Percentiles rank a stretch among this genome's conserved stretches.
Evolutionary conservation across 2,113 vertebrate species (phyloP).

Genomic region (Sceloporus tristichus): DNA sequence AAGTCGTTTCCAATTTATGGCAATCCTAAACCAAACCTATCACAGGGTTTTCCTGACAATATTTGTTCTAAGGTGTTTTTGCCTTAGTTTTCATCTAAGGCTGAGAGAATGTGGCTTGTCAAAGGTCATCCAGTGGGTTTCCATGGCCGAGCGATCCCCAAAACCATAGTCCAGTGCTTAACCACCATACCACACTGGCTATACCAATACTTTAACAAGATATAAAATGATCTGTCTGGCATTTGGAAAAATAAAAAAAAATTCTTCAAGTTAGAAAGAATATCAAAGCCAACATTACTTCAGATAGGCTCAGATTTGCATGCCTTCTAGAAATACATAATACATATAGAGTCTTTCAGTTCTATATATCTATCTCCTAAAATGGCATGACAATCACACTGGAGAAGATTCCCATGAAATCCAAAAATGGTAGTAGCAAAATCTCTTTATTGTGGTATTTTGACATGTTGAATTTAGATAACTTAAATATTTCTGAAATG

Average conservation of each 20-base stretch:
- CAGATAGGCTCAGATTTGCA: neutral
- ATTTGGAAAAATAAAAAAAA: neutral
- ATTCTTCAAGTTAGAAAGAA: slow-evolving; percentile 4
- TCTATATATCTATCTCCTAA: neutral
- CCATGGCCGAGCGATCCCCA: too few species aligned
- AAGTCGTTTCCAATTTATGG: too few species aligned
- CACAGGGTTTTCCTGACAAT: too few species aligned
- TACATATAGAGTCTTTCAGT: neutral
- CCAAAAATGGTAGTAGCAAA: slow-evolving; percentile 17
- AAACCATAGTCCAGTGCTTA: too few species aligned
- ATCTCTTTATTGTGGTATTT: neutral
- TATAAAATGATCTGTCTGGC: neutral
- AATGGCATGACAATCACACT: neutral
- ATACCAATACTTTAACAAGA: neutral
- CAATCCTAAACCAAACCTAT: too few species aligned
- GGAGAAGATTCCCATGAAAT: slow-evolving; percentile 4
- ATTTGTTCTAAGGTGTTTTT: too few species aligned
- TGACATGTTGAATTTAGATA: slow-evolving; percentile 10
- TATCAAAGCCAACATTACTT: slow-evolving; percentile 24
- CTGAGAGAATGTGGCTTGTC: too few species aligned
- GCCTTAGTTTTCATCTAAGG: too few species aligned
- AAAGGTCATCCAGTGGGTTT: too few species aligned
- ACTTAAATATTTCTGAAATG: slow-evolving; percentile 21
- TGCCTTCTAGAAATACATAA: slow-evolving; percentile 1
- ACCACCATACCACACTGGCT: too few species aligned